phyloP scores from a whole-genome alignment of 2,113 vertebrate genomes.

The Crotalus helleri region DNA sequence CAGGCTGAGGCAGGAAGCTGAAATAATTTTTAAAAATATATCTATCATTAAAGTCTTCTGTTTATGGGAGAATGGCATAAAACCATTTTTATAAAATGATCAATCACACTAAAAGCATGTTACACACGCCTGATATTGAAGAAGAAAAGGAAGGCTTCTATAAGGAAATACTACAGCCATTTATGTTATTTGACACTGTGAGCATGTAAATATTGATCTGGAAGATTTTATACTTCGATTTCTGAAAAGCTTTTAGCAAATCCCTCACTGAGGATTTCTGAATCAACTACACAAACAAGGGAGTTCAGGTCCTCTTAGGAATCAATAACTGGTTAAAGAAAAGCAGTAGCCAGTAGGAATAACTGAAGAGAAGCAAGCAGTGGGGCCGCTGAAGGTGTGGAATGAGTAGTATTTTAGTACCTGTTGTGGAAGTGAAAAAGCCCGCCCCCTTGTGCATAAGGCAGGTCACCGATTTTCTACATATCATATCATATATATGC shows the following conservation, averaged over 20 bases:
- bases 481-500: not conserved
- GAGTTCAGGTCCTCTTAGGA: not conserved
- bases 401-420: not conserved
- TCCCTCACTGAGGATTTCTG: not conserved
- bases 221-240: not conserved
- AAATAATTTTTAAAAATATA: not conserved
- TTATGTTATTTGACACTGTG: not conserved
- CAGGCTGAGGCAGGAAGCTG: not conserved
- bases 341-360: not conserved
- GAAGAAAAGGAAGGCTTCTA: not conserved
- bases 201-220: not conserved
- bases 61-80: not conserved
- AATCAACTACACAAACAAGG: not conserved
- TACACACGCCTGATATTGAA: not conserved
- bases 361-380: not conserved
- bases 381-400: not conserved
- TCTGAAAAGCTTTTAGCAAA: not conserved
- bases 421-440: not conserved
- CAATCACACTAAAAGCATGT: not conserved
- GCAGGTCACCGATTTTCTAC: not conserved
- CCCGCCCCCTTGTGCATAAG: not conserved
- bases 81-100: not conserved
- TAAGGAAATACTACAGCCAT: not conserved
- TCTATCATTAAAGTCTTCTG: not conserved
- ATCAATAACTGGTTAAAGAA: not conserved